These are phyloP conservation scores for Gadopsis bispinosus DNA, from an alignment of 2,797 vertebrate species.

Conservation along the genomic window DNA sequence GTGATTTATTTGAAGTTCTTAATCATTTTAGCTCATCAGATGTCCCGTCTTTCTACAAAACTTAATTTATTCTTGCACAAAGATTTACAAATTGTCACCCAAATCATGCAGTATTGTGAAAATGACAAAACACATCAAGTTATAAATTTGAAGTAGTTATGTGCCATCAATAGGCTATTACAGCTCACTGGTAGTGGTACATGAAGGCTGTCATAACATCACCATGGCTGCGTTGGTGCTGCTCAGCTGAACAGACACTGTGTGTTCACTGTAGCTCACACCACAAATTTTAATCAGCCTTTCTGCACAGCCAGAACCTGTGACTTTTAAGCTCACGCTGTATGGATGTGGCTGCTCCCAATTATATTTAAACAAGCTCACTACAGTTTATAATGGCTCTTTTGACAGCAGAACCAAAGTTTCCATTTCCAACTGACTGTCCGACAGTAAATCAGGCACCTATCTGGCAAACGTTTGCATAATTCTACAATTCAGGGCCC, in stretches of 20 bases:
- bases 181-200: background rate
- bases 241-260: background rate
- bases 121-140: background rate
- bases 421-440: background rate
- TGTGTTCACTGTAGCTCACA: too few relatives aligned
- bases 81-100: background rate
- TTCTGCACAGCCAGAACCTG: background rate
- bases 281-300: too few relatives aligned
- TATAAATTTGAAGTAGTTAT: background rate
- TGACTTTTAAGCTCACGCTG: background rate
- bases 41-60: background rate
- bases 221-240: background rate
- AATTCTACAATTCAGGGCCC: background rate
- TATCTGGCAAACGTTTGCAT: background rate
- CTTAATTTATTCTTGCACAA: background rate
- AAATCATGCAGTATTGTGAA: background rate
- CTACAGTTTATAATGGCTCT: background rate
- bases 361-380: background rate
- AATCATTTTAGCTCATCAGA: background rate
- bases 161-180: background rate
- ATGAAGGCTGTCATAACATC: background rate
- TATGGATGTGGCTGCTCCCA: too few relatives aligned
- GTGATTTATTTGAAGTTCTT: slow-evolving; percentile 8
- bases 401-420: background rate
- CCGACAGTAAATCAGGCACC: background rate